phyloP scores from a whole-genome alignment of 2,888 invertebrate genomes.

The Ferrisia virgata region DNA sequence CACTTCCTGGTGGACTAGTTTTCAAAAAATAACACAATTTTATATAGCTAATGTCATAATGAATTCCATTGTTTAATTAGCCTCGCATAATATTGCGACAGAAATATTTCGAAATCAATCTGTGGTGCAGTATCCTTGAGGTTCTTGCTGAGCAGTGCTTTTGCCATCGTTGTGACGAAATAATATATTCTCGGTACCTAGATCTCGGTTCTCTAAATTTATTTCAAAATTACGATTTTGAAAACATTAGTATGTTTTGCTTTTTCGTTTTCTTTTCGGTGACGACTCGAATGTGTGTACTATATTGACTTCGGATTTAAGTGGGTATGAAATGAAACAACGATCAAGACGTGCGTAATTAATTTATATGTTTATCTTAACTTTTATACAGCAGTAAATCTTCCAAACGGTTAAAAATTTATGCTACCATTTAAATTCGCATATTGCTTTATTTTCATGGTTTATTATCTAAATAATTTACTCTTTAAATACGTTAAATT shows the following conservation, averaged over 20 bases:
- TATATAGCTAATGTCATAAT: neutral
- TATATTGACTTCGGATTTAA: neutral
- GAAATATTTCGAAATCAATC: neutral
- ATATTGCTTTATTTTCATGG: neutral
- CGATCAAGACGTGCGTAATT: conserved; percentile 7
- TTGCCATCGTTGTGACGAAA: neutral
- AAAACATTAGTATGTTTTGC: neutral
- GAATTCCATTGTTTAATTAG: neutral
- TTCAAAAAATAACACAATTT: neutral
- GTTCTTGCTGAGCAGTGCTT: neutral
- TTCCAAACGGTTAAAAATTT: neutral
- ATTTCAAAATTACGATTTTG: neutral
- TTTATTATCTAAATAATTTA: neutral
- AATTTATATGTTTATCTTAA: conserved; percentile 25
- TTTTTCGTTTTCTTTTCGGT: neutral
- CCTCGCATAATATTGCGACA: neutral
- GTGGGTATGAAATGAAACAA: neutral
- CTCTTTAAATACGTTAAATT: neutral
- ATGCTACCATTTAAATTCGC: neutral
- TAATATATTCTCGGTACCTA: too few relatives aligned
- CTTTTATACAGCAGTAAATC: conserved; percentile 3
- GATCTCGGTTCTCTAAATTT: neutral
- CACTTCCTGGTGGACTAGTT: neutral
- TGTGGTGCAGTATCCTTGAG: neutral
- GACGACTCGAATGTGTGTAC: neutral